These are phyloP conservation scores for Heliconius hewitsoni DNA, from an alignment of 1,140 invertebrate genomes.

Conservation along the genomic window DNA sequence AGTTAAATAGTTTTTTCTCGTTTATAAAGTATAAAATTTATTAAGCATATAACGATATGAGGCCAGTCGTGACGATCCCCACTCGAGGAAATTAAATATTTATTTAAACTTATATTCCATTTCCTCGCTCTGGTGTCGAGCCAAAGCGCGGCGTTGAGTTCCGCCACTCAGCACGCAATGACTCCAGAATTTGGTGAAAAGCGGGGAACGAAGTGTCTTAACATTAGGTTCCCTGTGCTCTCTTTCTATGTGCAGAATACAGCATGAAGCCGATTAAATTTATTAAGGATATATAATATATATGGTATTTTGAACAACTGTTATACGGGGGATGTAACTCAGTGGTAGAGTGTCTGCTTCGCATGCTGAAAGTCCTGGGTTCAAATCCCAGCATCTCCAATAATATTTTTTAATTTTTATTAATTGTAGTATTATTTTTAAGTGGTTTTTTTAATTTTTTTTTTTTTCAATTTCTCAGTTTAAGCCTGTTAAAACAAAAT, in stretches of 20 bases:
- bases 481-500: too few relatives aligned
- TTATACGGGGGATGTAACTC: not conserved
- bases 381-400: constrained; percentile 48
- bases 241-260: not conserved
- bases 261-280: not conserved
- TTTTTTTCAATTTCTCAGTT: too few relatives aligned
- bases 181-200: not conserved
- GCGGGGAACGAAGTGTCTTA: not conserved
- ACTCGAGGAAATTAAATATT: too few relatives aligned
- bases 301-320: not conserved
- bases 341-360: constrained; percentile 61
- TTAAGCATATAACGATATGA: too few relatives aligned
- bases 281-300: too few relatives aligned
- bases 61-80: too few relatives aligned
- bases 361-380: constrained; percentile 63
- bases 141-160: not conserved
- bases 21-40: too few relatives aligned
- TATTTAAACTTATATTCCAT: too few relatives aligned
- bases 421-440: not conserved
- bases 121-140: too few relatives aligned
- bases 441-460: too few relatives aligned
- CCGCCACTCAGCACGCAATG: not conserved
- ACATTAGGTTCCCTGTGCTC: not conserved
- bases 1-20: too few relatives aligned
- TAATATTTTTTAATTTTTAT: not conserved